Conservation (phyloP, 2,888 invertebrate species). For the Gastrophysa polygoni region DNA sequence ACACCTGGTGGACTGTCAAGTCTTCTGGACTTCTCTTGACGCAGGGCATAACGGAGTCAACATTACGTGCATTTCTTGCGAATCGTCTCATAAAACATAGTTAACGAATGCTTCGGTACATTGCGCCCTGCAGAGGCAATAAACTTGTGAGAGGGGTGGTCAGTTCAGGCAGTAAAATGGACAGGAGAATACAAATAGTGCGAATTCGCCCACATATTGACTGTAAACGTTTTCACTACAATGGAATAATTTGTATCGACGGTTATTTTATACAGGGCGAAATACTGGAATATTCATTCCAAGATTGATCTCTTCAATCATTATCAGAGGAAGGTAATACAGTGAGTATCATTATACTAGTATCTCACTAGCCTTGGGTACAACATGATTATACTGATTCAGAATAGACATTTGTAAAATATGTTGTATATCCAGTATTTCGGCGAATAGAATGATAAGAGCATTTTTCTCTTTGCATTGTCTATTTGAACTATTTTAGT, state of each 20-base stretch:
- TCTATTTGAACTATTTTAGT: no score
- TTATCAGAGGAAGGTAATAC: no score
- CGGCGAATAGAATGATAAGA: no score
- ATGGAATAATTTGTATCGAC: constrained; percentile 11
- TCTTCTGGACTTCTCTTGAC: background rate
- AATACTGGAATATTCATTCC: constrained; percentile 31
- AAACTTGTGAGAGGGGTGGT: constrained; percentile 31
- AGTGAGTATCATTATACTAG: no score
- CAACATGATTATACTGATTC: no score
- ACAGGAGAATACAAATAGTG: constrained; percentile 14
- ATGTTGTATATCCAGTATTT: no score
- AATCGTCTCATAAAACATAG: constrained; percentile 9
- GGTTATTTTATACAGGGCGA: constrained; percentile 25
- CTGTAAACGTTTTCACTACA: constrained; percentile 5
- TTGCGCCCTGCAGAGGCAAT: constrained; percentile 25
- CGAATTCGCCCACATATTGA: constrained; percentile 16
- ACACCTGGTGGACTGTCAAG: background rate
- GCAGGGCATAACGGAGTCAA: background rate
- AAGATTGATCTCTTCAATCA: no score
- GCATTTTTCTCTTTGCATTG: no score
- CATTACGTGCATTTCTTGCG: background rate
- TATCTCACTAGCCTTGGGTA: no score
- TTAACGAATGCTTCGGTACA: constrained; percentile 26
- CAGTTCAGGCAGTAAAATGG: constrained; percentile 18
- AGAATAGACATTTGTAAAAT: no score